Percentiles rank a stretch among this genome's conserved stretches.
Conservation (phyloP, 2,113 vertebrate species). For the Heliornis fulica region DNA sequence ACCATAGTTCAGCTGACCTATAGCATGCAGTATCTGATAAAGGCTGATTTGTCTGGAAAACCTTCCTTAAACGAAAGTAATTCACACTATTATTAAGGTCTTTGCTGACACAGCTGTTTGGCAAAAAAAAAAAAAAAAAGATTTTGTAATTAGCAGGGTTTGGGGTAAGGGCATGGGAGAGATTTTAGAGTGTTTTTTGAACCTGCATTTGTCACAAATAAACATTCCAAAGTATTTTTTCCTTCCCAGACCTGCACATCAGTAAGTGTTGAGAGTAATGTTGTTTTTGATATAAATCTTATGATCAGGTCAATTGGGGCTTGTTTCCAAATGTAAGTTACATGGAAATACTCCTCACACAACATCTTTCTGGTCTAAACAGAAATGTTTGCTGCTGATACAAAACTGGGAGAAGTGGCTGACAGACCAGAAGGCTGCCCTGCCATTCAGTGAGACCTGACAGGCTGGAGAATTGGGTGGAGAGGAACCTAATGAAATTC, state of each 20-base stretch:
- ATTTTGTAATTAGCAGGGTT: not conserved
- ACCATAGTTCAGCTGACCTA: not conserved
- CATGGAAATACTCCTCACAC: not conserved
- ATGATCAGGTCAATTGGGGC: accelerated
- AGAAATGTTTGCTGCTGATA: not conserved
- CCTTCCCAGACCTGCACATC: accelerated
- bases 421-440: too few species aligned
- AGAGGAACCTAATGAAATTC: too few species aligned
- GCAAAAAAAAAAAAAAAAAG: not conserved
- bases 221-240: not conserved
- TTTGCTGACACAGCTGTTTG: not conserved
- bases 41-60: not conserved
- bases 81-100: not conserved
- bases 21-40: not conserved
- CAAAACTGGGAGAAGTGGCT: too few species aligned
- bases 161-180: not conserved
- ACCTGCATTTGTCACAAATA: not conserved
- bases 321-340: not conserved
- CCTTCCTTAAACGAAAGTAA: not conserved
- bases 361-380: not conserved
- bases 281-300: not conserved
- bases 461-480: too few species aligned
- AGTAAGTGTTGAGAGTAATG: not conserved
- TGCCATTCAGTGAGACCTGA: too few species aligned
- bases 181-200: not conserved